Evolutionary conservation across 2,888 invertebrate genomes (phyloP).

Genomic region (Coleophora deauratella): DNA sequence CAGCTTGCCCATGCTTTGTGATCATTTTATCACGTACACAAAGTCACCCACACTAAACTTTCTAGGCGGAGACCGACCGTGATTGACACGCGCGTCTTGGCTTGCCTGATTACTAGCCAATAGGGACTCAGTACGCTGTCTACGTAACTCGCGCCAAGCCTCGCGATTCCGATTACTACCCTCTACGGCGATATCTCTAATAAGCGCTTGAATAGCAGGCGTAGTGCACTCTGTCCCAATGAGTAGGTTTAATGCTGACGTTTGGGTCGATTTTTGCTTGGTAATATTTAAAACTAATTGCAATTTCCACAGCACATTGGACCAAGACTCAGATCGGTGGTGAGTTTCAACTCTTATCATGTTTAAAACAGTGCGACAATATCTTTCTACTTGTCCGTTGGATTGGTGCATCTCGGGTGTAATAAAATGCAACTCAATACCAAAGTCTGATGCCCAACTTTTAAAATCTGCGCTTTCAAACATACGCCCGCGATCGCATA

Average conservation of each 20-base stretch:
- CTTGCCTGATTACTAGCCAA: no score
- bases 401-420: constrained; percentile 19
- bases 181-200: constrained; percentile 13
- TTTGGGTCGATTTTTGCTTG: constrained; percentile 12
- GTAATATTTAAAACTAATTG: no score
- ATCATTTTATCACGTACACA: constrained; percentile 11
- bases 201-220: constrained; percentile 10
- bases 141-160: neutral
- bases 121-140: neutral
- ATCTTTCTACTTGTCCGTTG: constrained; percentile 17
- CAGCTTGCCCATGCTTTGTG: constrained; percentile 8
- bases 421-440: constrained; percentile 12
- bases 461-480: constrained; percentile 2
- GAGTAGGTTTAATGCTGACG: constrained; percentile 15
- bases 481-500: constrained; percentile 10
- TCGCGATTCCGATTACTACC: neutral
- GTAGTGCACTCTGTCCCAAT: constrained; percentile 13
- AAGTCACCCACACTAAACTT: neutral
- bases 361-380: constrained; percentile 15
- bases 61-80: neutral
- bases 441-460: neutral
- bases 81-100: neutral
- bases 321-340: neutral
- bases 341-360: constrained; percentile 7
- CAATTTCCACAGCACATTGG: no score